Evolutionary conservation across 2,888 invertebrate genomes (phyloP).

Genomic region (Tortricodes alternella): DNA sequence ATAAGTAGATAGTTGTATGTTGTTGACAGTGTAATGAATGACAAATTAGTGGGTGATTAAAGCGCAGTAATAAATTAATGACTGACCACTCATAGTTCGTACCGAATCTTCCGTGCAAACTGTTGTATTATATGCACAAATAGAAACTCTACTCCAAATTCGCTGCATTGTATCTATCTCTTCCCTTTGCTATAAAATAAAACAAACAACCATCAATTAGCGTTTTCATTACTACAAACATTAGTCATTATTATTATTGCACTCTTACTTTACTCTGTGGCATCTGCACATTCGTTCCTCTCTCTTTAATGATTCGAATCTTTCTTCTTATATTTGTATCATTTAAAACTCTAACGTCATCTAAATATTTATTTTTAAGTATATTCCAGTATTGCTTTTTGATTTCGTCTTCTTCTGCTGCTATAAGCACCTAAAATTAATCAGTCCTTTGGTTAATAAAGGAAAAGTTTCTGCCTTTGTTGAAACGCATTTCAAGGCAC

Average conservation of each 20-base stretch:
- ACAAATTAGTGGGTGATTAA: no score
- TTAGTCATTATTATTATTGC: not conserved
- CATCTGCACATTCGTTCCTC: slow-evolving; percentile 74
- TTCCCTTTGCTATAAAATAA: slow-evolving; percentile 66
- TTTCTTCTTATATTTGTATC: slow-evolving; percentile 60
- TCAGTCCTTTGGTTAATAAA: not conserved
- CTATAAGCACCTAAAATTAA: slow-evolving; percentile 58
- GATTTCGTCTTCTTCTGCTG: slow-evolving; percentile 74
- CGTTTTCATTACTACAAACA: not conserved
- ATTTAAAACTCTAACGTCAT: slow-evolving; percentile 42
- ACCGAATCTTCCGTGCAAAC: slow-evolving; percentile 61
- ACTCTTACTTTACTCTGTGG: slow-evolving; percentile 69
- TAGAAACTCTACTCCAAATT: slow-evolving; percentile 73
- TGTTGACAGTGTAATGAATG: no score
- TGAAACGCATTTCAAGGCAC: not conserved
- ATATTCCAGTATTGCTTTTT: slow-evolving; percentile 74
- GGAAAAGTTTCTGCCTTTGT: not conserved
- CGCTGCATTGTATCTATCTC: slow-evolving; percentile 77
- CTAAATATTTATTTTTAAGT: slow-evolving; percentile 66
- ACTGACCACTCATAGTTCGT: slow-evolving; percentile 72
- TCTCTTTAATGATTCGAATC: slow-evolving; percentile 68
- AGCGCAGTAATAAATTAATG: slow-evolving; percentile 31
- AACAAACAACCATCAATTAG: not conserved
- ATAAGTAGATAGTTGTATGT: no score
- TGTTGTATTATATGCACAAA: slow-evolving; percentile 64